phyloP scores from a whole-genome alignment of 2,113 vertebrate genomes.

The Chroicocephalus ridibundus region DNA sequence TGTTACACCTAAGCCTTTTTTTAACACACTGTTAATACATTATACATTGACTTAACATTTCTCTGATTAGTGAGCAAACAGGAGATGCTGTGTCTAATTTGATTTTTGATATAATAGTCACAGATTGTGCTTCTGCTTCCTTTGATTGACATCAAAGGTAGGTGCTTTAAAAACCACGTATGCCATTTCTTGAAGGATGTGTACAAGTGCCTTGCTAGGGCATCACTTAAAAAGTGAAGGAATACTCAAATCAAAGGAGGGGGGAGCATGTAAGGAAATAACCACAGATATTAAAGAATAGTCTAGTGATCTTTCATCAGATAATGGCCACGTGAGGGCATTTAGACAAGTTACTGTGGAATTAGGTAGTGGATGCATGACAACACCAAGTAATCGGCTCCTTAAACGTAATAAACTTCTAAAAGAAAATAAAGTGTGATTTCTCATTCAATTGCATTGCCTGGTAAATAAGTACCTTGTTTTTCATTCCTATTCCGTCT shows the following conservation, averaged over 20 bases:
- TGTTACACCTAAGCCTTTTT: neutral
- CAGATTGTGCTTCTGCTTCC: neutral
- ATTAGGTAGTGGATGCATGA: neutral
- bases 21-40: neutral
- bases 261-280: neutral
- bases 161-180: neutral
- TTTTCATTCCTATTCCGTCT: neutral
- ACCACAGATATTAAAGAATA: neutral
- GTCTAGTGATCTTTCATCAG: neutral
- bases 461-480: neutral
- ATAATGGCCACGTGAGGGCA: neutral
- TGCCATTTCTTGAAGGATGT: neutral
- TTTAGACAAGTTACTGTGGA: neutral
- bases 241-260: neutral
- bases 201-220: neutral
- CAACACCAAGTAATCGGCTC: neutral
- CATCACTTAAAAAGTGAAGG: neutral
- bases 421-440: neutral
- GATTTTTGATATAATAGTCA: neutral
- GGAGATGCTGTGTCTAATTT: neutral
- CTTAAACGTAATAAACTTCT: neutral
- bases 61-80: neutral
- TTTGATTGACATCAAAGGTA: neutral
- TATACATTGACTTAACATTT: neutral
- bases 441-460: neutral